Percentiles rank a stretch among this genome's conserved stretches.
phyloP scores from a whole-genome alignment of 2,797 vertebrate genomes.

The Pogoniulus pusillus region DNA sequence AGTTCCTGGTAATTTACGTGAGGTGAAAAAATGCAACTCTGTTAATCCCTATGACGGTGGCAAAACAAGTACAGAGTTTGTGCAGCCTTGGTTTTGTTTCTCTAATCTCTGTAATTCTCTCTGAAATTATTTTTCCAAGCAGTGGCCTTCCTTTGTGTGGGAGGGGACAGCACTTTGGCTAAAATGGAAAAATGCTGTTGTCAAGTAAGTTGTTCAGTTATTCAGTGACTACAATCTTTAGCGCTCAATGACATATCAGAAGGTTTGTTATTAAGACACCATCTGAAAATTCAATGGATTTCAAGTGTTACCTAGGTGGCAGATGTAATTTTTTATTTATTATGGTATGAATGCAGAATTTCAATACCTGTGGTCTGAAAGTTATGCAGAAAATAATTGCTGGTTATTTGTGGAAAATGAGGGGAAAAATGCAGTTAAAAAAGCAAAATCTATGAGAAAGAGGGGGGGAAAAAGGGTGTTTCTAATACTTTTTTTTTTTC shows the following conservation, averaged over 20 bases:
- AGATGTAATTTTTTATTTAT: background rate
- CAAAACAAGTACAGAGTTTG: background rate
- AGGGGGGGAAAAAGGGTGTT: background rate
- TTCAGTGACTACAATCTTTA: background rate
- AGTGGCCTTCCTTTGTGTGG: background rate
- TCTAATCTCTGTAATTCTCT: constrained; percentile 5
- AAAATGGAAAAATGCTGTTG: constrained; percentile 27
- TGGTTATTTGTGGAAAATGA: background rate
- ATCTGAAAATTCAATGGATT: background rate
- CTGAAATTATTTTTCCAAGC: background rate
- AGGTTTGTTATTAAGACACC: background rate
- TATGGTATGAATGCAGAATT: background rate
- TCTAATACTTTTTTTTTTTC: background rate
- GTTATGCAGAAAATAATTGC: background rate
- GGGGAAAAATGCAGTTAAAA: background rate
- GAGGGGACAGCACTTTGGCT: background rate
- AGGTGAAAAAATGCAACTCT: background rate
- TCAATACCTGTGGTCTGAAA: constrained; percentile 1
- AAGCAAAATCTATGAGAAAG: background rate
- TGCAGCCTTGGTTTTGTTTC: background rate
- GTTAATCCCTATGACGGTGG: background rate
- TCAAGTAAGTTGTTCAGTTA: background rate
- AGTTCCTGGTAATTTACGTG: background rate
- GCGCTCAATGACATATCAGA: background rate
- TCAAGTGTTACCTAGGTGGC: background rate